Conservation (phyloP, 1,140 invertebrate genomes). For the Nixonia krombeini region DNA sequence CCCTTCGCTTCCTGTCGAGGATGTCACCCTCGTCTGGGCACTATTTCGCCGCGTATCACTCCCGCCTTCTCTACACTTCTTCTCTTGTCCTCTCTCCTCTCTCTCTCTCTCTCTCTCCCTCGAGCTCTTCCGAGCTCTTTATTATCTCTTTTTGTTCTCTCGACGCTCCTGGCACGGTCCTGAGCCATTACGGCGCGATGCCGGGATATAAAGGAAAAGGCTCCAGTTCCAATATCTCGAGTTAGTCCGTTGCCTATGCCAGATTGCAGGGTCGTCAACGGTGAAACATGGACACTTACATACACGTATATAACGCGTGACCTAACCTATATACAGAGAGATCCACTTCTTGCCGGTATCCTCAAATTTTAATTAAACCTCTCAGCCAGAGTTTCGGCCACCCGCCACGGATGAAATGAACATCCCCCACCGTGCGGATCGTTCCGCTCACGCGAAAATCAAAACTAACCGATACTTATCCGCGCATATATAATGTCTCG, state of each 20-base stretch:
- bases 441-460: slow-evolving; percentile 58
- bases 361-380: slow-evolving; percentile 62
- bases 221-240: slow-evolving; percentile 48
- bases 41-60: slow-evolving; percentile 11
- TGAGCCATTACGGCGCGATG: slow-evolving; percentile 19
- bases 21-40: slow-evolving; percentile 29
- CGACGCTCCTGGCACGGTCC: slow-evolving; percentile 13
- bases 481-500: too few species aligned
- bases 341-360: slow-evolving; percentile 28
- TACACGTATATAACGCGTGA: too few species aligned
- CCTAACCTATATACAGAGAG: slow-evolving; percentile 5
- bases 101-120: slow-evolving; percentile 2
- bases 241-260: slow-evolving; percentile 21
- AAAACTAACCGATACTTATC: slow-evolving; percentile 10
- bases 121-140: slow-evolving; percentile 9
- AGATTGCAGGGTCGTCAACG: slow-evolving; percentile 21
- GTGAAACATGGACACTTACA: slow-evolving; percentile 14
- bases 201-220: slow-evolving; percentile 47
- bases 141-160: slow-evolving; percentile 14
- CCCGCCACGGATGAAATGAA: slow-evolving; percentile 53
- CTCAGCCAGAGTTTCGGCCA: slow-evolving; percentile 44
- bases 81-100: slow-evolving; percentile 16
- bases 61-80: too few species aligned
- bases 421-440: slow-evolving; percentile 52
- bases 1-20: slow-evolving; percentile 24